These are phyloP conservation scores for Microcebus murinus DNA, from an alignment of 2,113 vertebrate species.

Conservation along the genomic window DNA sequence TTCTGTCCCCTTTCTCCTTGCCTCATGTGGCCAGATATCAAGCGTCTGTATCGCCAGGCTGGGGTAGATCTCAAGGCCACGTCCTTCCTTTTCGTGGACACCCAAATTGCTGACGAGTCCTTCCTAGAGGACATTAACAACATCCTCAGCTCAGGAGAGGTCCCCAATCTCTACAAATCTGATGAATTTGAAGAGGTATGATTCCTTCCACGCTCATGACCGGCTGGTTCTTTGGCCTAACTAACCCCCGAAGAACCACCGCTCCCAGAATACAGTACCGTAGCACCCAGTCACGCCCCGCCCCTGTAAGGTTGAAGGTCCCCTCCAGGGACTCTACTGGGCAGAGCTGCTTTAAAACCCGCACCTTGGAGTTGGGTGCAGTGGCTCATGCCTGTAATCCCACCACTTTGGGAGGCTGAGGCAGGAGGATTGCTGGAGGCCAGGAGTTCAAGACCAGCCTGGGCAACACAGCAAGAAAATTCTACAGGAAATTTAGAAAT, in stretches of 20 bases:
- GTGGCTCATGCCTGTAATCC: no score
- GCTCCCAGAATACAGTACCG: not conserved
- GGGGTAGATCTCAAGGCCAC: conserved; percentile 91
- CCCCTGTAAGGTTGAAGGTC: not conserved
- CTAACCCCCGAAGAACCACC: not conserved
- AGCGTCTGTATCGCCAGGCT: conserved; percentile 89
- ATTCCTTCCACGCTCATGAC: not conserved
- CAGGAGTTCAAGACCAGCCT: not conserved
- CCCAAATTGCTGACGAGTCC: conserved; percentile 90
- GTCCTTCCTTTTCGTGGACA: conserved; percentile 92
- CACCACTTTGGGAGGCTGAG: not conserved
- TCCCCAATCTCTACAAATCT: conserved; percentile 92
- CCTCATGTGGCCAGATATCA: conserved; percentile 87
- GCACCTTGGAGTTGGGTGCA: not conserved
- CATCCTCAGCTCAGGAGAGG: conserved; percentile 93
- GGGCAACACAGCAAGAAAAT: not conserved
- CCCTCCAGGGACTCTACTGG: not conserved
- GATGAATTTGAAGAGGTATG: conserved; percentile 92
- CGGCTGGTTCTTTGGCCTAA: not conserved
- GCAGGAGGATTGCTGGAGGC: not conserved
- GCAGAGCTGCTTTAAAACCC: not conserved
- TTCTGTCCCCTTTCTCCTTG: not conserved
- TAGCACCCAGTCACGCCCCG: not conserved
- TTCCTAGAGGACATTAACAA: conserved; percentile 95
- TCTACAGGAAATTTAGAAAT: no score